Evolutionary conservation across 2,888 invertebrate species (phyloP).

Genomic region (Pollenia labialis): DNA sequence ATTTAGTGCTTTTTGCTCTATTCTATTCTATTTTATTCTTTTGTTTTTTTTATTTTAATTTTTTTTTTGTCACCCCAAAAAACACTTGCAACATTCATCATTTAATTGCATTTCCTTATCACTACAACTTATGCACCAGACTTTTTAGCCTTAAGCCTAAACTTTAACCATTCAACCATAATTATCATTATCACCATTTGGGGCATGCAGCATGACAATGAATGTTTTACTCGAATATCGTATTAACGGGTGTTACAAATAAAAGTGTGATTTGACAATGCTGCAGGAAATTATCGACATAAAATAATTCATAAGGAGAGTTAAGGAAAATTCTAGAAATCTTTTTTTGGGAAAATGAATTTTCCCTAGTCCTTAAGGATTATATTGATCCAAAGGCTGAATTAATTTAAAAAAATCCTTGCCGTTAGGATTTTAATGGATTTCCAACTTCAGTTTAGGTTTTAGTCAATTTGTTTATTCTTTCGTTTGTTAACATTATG

Average conservation of each 20-base stretch:
- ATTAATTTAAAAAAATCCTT: too few species aligned
- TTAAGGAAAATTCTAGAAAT: too few species aligned
- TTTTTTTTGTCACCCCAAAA: background rate
- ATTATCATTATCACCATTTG: slow-evolving; percentile 47
- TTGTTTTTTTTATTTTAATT: background rate
- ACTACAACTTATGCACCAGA: slow-evolving; percentile 57
- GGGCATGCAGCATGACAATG: slow-evolving; percentile 20
- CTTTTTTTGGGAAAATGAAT: too few species aligned
- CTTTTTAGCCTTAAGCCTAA: slow-evolving; percentile 51
- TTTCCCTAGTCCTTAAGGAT: too few species aligned
- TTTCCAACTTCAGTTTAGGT: too few species aligned
- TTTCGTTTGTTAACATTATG: too few species aligned
- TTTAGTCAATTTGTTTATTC: too few species aligned
- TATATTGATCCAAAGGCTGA: too few species aligned
- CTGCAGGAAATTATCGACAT: too few species aligned
- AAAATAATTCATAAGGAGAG: too few species aligned
- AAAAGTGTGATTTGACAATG: background rate
- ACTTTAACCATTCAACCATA: slow-evolving; percentile 61
- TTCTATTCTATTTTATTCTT: background rate
- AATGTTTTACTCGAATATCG: slow-evolving; percentile 3
- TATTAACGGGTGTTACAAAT: background rate
- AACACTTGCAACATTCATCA: slow-evolving; percentile 40
- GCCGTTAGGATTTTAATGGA: too few species aligned
- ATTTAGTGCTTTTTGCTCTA: background rate
- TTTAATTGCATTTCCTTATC: slow-evolving; percentile 69